Conservation (phyloP, 2,888 invertebrate species). For the Temnothorax ravouxi region DNA sequence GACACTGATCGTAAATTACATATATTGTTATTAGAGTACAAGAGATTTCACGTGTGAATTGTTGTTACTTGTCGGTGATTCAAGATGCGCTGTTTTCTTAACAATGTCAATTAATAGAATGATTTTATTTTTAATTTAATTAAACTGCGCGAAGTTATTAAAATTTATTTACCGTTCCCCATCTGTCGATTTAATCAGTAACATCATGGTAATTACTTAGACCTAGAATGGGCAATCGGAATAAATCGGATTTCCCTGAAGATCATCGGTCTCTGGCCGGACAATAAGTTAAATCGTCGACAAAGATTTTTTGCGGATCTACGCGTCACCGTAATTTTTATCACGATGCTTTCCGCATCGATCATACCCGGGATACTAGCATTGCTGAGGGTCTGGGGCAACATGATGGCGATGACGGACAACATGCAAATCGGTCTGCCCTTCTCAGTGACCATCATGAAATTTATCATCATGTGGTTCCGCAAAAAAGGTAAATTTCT, state of each 20-base stretch:
- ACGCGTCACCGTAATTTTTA: not conserved
- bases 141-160: not conserved
- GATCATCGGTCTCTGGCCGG: constrained; percentile 39
- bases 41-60: not conserved
- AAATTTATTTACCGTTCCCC: not conserved
- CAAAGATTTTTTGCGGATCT: constrained; percentile 12
- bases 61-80: not conserved
- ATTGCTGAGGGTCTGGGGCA: constrained; percentile 21
- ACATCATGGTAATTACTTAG: constrained; percentile 1
- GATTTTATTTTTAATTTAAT: not conserved
- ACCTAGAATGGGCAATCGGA: constrained; percentile 46
- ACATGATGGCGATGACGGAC: constrained; percentile 23
- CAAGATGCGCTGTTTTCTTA: not conserved
- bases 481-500: constrained; percentile 26
- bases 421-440: constrained; percentile 38
- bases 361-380: constrained; percentile 18
- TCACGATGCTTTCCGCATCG: not conserved
- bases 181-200: not conserved
- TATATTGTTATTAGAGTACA: not conserved
- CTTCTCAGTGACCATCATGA: not conserved
- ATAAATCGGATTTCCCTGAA: constrained; percentile 34
- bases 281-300: not conserved
- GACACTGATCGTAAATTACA: not conserved
- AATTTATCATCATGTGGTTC: constrained; percentile 31
- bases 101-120: not conserved